These are phyloP conservation scores for Andrena bicolor DNA, from an alignment of 2,888 invertebrate species.

Conservation along the genomic window DNA sequence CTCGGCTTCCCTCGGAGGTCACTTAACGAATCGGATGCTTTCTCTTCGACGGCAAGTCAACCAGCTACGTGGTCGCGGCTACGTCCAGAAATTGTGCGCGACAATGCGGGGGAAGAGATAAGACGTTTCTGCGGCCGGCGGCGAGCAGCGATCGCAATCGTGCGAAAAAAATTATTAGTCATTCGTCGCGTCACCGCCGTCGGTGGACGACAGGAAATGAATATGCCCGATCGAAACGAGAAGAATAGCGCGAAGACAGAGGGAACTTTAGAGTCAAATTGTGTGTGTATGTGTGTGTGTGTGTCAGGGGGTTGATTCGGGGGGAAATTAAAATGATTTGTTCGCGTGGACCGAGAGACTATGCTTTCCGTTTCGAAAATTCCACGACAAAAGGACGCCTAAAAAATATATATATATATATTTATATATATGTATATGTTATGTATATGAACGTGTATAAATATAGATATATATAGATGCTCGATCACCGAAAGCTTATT, in stretches of 20 bases:
- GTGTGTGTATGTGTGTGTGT: not conserved
- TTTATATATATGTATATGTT: conserved; percentile 49
- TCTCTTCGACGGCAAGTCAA: not conserved
- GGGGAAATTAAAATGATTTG: conserved; percentile 22
- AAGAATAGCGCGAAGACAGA: conserved; percentile 35
- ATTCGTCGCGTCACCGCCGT: conserved; percentile 1
- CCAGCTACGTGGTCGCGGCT: conserved; percentile 4
- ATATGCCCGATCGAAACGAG: conserved; percentile 37
- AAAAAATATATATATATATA: conserved; percentile 62
- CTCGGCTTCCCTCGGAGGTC: conserved; percentile 14
- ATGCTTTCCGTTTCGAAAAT: conserved; percentile 54
- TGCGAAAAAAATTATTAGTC: conserved; percentile 17
- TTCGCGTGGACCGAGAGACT: conserved; percentile 53
- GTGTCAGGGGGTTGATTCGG: not conserved
- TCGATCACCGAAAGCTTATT: conserved; percentile 60
- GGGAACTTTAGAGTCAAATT: not conserved
- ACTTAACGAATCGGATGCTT: conserved; percentile 25
- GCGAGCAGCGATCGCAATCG: conserved; percentile 10
- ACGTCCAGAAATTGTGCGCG: conserved; percentile 45
- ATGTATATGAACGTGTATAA: conserved; percentile 64
- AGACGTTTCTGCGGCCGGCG: conserved; percentile 8
- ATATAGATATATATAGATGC: conserved; percentile 62
- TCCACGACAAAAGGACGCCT: conserved; percentile 62
- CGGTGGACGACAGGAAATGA: conserved; percentile 6
- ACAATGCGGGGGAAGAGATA: conserved; percentile 32